Evolutionary conservation across 2,888 invertebrate species (phyloP).

Genomic region (Tenthredo scrophulariae): DNA sequence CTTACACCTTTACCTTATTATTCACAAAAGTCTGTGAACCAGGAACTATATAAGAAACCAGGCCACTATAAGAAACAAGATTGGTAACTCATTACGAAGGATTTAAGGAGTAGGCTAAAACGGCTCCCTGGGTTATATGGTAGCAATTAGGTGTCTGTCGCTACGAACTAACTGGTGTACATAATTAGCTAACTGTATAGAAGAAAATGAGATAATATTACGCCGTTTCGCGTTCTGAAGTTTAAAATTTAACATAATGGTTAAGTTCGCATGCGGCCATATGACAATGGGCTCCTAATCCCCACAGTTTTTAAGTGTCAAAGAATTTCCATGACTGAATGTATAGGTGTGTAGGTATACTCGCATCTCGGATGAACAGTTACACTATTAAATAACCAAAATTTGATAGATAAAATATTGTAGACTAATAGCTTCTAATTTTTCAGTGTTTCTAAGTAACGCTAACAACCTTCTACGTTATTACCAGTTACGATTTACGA

Average conservation of each 20-base stretch:
- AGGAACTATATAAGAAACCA: neutral
- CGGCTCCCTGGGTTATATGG: neutral
- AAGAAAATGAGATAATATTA: neutral
- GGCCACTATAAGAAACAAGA: neutral
- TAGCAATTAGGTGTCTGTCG: slow-evolving; percentile 25
- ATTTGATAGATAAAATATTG: neutral
- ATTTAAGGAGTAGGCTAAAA: slow-evolving; percentile 15
- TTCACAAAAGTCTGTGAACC: slow-evolving; percentile 19
- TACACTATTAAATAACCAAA: neutral
- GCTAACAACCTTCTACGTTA: neutral
- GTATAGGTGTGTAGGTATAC: neutral
- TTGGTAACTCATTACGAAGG: slow-evolving; percentile 30
- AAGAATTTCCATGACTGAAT: neutral
- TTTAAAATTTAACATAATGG: slow-evolving; percentile 17
- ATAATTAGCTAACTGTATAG: slow-evolving; percentile 43
- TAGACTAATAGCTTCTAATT: neutral
- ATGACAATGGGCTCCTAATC: slow-evolving; percentile 24
- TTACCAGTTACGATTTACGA: neutral
- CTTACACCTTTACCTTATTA: neutral
- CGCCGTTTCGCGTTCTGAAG: neutral
- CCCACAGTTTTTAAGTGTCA: neutral
- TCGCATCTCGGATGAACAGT: neutral
- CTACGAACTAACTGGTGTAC: neutral
- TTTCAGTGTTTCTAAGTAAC: neutral
- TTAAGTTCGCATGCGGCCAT: slow-evolving; percentile 18